These are phyloP conservation scores for Grammomys dolichurus DNA, from an alignment of 2,113 vertebrate species.

Conservation along the genomic window DNA sequence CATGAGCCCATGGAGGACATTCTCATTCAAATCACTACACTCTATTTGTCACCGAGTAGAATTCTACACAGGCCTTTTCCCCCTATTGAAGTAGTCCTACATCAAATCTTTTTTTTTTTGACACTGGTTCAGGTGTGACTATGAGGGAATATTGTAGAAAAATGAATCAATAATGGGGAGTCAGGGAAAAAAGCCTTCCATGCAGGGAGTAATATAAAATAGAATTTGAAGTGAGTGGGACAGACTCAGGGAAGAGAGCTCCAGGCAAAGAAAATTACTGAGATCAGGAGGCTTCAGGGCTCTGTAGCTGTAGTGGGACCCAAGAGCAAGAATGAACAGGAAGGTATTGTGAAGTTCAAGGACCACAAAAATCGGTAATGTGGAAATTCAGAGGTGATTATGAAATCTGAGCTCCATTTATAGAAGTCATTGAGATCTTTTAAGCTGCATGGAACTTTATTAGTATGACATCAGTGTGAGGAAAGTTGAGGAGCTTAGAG, in stretches of 20 bases:
- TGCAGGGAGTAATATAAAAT: not conserved
- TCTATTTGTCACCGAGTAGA: not conserved
- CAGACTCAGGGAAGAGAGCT: not conserved
- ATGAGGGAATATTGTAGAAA: not conserved
- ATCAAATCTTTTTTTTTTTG: not conserved
- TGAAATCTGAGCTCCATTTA: not conserved
- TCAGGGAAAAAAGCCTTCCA: not conserved
- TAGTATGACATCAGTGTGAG: not conserved
- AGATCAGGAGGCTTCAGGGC: not conserved
- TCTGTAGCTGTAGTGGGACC: not conserved
- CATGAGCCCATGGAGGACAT: not conserved
- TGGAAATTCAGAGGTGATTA: not conserved
- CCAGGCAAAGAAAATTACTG: not conserved
- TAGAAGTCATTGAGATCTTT: not conserved
- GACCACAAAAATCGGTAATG: not conserved
- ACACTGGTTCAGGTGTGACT: not conserved
- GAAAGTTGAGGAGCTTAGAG: not conserved
- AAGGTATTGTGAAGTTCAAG: not conserved
- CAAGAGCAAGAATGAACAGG: not conserved
- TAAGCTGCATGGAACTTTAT: constrained; percentile 1
- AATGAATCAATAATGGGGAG: not conserved
- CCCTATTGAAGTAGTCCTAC: not conserved
- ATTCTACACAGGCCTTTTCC: not conserved
- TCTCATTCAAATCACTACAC: not conserved
- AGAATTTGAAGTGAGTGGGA: not conserved